phyloP scores from a whole-genome alignment of 2,113 vertebrate species.

The Addax nasomaculatus region DNA sequence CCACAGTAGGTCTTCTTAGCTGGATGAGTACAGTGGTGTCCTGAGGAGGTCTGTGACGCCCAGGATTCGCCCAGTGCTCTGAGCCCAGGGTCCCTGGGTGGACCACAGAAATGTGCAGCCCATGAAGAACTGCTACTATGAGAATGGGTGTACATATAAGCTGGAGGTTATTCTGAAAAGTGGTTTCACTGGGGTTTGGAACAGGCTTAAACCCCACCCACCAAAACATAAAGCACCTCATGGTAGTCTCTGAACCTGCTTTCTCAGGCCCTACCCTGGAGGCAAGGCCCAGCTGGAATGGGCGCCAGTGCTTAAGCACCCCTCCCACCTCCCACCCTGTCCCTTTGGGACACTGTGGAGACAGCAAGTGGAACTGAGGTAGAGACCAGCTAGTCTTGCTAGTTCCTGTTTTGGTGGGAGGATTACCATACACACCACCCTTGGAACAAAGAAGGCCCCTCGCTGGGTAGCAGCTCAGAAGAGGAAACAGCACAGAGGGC shows the following conservation, averaged over 20 bases:
- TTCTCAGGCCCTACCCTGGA: neutral
- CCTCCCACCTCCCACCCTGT: neutral
- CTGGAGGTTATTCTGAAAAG: neutral
- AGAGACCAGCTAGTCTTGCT: neutral
- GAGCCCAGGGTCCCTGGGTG: neutral
- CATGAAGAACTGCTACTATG: neutral
- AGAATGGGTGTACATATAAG: too few species aligned
- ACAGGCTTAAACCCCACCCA: neutral
- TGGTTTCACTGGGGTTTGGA: neutral
- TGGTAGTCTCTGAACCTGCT: neutral
- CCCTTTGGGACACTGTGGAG: neutral
- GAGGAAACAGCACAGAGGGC: neutral
- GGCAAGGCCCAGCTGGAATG: neutral
- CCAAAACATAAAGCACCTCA: neutral
- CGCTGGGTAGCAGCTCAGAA: neutral
- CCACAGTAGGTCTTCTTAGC: neutral
- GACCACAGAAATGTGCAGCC: neutral
- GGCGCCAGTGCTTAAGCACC: too few species aligned
- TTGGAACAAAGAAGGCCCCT: neutral
- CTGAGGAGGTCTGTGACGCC: neutral
- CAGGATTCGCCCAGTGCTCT: neutral
- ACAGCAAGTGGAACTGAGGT: neutral
- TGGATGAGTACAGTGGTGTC: neutral
- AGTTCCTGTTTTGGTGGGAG: neutral
- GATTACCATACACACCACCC: neutral